Percentiles rank a stretch among this genome's conserved stretches.
Conservation (phyloP, 2,888 invertebrate genomes). For the Norana najaformis region DNA sequence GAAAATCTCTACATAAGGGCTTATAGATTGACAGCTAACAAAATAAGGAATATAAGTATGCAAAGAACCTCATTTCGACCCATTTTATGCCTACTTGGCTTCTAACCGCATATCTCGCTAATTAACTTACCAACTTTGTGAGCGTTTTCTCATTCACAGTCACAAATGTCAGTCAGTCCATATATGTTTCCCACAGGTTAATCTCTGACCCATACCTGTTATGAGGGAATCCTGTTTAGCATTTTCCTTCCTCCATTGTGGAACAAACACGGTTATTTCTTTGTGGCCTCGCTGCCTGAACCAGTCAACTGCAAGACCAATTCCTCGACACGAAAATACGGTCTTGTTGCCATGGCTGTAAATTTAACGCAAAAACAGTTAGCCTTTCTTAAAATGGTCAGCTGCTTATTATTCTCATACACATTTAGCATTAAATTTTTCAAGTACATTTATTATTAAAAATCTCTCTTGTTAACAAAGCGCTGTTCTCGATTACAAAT, state of each 20-base stretch:
- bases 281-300: conserved; percentile 86
- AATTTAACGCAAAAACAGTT: not conserved
- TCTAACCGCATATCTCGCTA: too few species aligned
- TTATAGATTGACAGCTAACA: too few species aligned
- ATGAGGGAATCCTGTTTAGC: not conserved
- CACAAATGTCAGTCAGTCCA: not conserved
- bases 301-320: conserved; percentile 92
- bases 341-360: conserved; percentile 85
- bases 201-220: not conserved
- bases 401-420: not conserved
- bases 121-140: too few species aligned
- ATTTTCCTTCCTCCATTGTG: conserved; percentile 76
- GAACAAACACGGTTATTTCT: conserved; percentile 92
- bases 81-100: too few species aligned
- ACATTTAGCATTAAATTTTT: not conserved
- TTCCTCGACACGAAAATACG: conserved; percentile 89
- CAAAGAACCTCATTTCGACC: too few species aligned
- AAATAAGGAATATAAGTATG: too few species aligned
- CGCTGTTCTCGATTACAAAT: too few species aligned
- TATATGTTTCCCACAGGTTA: not conserved
- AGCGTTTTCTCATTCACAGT: too few species aligned
- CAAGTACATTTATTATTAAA: too few species aligned
- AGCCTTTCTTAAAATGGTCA: not conserved
- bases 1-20: too few species aligned
- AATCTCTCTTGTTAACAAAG: too few species aligned